Conservation (phyloP, 23 tunicate genomes). For the Halocynthia aurantium region DNA sequence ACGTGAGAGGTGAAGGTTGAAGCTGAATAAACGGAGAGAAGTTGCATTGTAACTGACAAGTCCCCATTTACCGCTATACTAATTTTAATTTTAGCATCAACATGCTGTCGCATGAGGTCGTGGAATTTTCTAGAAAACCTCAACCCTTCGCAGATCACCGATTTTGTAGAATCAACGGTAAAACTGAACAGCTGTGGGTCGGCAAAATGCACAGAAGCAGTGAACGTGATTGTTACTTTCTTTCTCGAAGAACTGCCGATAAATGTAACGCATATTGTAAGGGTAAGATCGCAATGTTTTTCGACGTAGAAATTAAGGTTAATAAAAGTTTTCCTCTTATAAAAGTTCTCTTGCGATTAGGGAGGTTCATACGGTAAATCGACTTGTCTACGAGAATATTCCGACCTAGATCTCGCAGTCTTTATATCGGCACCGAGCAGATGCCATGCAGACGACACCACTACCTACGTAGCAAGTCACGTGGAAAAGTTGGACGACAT, state of each 20-base stretch:
- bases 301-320: background rate
- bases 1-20: slow-evolving; percentile 14
- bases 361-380: slow-evolving; percentile 63
- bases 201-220: slow-evolving; percentile 35
- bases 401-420: slow-evolving; percentile 38
- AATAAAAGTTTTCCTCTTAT: too few relatives aligned
- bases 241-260: slow-evolving; percentile 36
- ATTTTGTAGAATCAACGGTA: slow-evolving; percentile 23
- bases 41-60: background rate
- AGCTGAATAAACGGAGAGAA: background rate
- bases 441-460: too few relatives aligned
- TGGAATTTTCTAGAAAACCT: slow-evolving; percentile 47
- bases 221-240: slow-evolving; percentile 37
- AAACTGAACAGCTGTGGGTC: slow-evolving; percentile 17
- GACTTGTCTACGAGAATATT: slow-evolving; percentile 47
- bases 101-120: slow-evolving; percentile 20
- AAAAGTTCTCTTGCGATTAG: slow-evolving; percentile 6
- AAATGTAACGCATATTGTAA: slow-evolving; percentile 27
- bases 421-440: slow-evolving; percentile 7
- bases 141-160: slow-evolving; percentile 21
- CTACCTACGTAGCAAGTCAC: too few relatives aligned
- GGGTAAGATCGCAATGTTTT: slow-evolving; percentile 16
- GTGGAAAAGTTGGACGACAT: background rate
- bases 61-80: background rate
- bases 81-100: slow-evolving; percentile 5